These are phyloP conservation scores for Archocentrus centrarchus DNA, from an alignment of 2,113 vertebrate species.

Conservation along the genomic window DNA sequence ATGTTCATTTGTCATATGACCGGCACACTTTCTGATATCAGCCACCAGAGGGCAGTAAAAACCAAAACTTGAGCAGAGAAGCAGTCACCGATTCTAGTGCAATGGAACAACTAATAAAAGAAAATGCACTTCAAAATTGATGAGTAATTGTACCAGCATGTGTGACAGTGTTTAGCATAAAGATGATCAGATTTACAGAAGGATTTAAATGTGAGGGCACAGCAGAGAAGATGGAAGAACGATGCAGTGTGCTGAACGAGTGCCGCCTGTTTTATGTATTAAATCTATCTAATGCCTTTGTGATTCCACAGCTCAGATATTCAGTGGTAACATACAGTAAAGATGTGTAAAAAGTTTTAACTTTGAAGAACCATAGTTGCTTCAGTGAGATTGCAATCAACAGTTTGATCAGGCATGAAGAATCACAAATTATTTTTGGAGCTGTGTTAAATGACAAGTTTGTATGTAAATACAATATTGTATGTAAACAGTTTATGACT, in stretches of 20 bases:
- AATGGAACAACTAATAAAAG: neutral
- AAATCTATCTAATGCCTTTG: neutral
- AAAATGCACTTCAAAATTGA: neutral
- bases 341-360: neutral
- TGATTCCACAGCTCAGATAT: neutral
- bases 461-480: no score
- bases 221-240: neutral
- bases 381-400: neutral
- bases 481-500: neutral
- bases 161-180: neutral
- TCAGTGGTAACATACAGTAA: neutral
- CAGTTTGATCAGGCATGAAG: neutral
- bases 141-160: neutral
- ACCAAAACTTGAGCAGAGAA: constrained; percentile 20
- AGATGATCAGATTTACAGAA: neutral
- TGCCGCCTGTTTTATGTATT: neutral
- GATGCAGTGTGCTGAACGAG: neutral
- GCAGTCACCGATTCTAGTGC: neutral
- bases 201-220: neutral
- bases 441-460: neutral
- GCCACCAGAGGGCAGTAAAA: constrained; percentile 60
- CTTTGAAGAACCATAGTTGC: neutral
- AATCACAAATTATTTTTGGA: neutral
- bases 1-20: neutral
- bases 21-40: neutral